Evolutionary conservation across 92 coral and sea anemone species (phyloP), one percentile per base, ranked within the genome.

Genomic region (Epizoanthus fatuus): DNA sequence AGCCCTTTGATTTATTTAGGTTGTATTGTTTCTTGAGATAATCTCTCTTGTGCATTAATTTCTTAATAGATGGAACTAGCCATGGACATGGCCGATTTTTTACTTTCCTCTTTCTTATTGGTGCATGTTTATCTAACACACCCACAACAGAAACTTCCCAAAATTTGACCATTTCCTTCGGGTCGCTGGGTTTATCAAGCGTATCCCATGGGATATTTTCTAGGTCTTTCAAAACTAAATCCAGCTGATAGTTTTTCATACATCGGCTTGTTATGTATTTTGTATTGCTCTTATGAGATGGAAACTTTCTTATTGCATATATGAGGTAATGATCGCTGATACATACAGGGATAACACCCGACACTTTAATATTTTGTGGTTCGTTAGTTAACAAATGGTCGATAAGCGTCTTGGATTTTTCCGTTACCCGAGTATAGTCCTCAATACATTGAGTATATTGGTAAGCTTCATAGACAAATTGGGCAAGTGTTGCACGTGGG

Each of bases 301-400:
- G 56, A 67, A 81, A 49, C 55, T 81, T 81, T 51, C 86, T 81
- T 37, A 68, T 59, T 38, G 63, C 86, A 65, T 81, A 65, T 15
- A 81, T 81, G 16, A 81, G 55, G 45, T 81, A 63, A 56, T 84
- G 88, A 52, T 84, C 88, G 40, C 88, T 84, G 37, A 84, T 72
- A 19, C 70, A 52, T 54, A 54, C 79, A 59, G 71, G 82, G 20
- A 72, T 25, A 73, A 85, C 69, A 40, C 88, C 88, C 72, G 83
- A 74, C 65, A 58, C 72, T 16, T 54, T 40, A 35, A 85, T 59
- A 11, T 85, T 85, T 72, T 85, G 72, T 60, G 58, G 88, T 10
- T 63, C 63, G 66, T 74, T 73, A 35, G 75, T 74, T 39, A 75
- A 59, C 9, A 74, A 74, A 55, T 74, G 88, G 60, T 85, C 88